Conservation (phyloP, 2,888 invertebrate genomes). For the Pedicia rivosa region DNA sequence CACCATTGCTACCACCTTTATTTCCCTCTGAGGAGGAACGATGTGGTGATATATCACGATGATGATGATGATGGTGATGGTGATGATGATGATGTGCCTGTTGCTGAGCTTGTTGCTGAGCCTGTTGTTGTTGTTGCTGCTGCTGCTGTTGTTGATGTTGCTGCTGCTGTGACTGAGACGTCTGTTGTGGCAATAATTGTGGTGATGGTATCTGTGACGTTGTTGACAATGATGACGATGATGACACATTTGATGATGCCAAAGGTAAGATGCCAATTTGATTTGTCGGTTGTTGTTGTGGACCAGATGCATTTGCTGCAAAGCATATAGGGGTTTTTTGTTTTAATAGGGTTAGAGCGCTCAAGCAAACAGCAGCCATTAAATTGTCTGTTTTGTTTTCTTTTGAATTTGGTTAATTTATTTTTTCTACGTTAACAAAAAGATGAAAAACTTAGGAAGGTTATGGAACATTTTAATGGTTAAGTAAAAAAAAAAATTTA, state of each 20-base stretch:
- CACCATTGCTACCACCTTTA: no score
- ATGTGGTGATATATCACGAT: conserved; percentile 12
- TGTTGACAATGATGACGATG: background rate
- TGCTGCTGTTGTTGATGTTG: conserved; percentile 15
- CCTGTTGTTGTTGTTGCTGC: conserved; percentile 3
- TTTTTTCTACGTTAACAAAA: no score
- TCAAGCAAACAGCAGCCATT: background rate
- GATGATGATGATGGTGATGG: no score
- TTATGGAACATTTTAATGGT: no score
- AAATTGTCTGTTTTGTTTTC: no score
- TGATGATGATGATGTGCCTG: conserved; percentile 3
- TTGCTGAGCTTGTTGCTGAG: conserved; percentile 4
- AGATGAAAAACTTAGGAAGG: no score
- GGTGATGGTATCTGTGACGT: no score
- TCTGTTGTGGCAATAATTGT: conserved; percentile 22
- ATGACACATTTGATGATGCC: background rate
- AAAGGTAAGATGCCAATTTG: background rate
- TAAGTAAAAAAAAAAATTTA: no score
- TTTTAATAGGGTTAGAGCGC: background rate
- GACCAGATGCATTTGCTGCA: background rate
- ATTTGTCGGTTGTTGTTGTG: background rate
- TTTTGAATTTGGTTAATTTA: no score
- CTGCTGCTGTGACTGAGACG: conserved; percentile 17
- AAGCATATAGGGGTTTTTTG: no score
- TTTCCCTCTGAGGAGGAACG: background rate